Conservation (phyloP, 2,888 invertebrate species). For the Branchipolynoe longqiensis region DNA sequence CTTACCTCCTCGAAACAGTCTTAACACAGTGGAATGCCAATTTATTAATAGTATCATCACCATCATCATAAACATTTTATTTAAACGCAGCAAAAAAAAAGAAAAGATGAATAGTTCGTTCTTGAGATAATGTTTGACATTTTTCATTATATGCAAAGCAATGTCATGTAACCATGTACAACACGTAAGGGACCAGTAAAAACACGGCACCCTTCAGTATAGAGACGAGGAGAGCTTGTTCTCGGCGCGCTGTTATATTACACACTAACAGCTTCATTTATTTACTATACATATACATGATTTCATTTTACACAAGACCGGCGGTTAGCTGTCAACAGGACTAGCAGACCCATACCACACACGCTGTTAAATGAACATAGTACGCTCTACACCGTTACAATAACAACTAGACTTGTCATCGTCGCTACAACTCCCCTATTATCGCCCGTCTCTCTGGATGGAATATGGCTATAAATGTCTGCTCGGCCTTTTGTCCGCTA, state of each 20-base stretch:
- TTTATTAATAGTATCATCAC: too few species aligned
- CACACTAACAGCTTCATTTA: neutral
- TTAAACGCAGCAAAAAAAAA: conserved; percentile 31
- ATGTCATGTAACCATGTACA: conserved; percentile 24
- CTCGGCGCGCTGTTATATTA: neutral
- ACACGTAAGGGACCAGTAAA: neutral
- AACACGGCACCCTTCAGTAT: neutral
- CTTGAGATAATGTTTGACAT: conserved; percentile 26
- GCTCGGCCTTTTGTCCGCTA: neutral
- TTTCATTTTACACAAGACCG: conserved; percentile 40
- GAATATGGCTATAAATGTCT: conserved; percentile 25
- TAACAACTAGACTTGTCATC: conserved; percentile 15
- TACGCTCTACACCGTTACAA: conserved; percentile 14
- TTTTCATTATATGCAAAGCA: too few species aligned
- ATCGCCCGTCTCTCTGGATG: conserved; percentile 19
- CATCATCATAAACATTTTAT: neutral
- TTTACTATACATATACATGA: conserved; percentile 38
- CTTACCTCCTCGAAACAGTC: neutral
- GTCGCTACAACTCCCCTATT: neutral
- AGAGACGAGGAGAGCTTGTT: neutral
- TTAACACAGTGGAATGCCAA: conserved; percentile 28
- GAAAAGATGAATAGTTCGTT: neutral
- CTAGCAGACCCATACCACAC: conserved; percentile 44
- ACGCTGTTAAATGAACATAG: neutral
- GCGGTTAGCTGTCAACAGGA: conserved; percentile 44